A percentile compares a stretch with the other conserved stretches of the same genome.
Evolutionary conservation across 2,797 vertebrate species (phyloP).

Genomic region (Zenarchopterus dispar): DNA sequence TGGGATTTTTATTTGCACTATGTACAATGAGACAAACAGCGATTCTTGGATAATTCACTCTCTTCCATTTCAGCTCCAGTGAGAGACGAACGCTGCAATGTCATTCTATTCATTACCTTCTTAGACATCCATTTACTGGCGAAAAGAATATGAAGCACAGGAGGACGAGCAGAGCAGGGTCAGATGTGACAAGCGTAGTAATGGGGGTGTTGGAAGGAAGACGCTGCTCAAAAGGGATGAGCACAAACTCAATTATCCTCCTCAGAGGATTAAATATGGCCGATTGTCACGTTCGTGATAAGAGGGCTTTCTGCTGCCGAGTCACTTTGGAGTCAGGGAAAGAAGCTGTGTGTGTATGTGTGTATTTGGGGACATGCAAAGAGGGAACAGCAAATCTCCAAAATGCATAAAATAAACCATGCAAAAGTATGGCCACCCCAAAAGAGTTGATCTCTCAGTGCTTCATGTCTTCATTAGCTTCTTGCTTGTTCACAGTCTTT

Average conservation of each 20-base stretch:
- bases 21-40: slow-evolving; percentile 36
- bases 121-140: slow-evolving; percentile 21
- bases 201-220: slow-evolving; percentile 53
- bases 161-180: slow-evolving; percentile 48
- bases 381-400: too few species aligned
- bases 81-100: slow-evolving; percentile 17
- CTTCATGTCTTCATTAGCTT: too few species aligned
- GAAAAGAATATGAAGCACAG: slow-evolving; percentile 23
- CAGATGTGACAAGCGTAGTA: slow-evolving; percentile 70
- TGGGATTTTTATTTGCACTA: slow-evolving; percentile 9
- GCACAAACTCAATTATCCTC: slow-evolving; percentile 75
- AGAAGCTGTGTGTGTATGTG: slow-evolving; percentile 40
- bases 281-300: slow-evolving; percentile 69
- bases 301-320: slow-evolving; percentile 51
- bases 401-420: too few species aligned
- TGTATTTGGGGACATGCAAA: slow-evolving; percentile 10
- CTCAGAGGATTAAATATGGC: slow-evolving; percentile 76
- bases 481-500: too few species aligned
- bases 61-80: slow-evolving; percentile 26
- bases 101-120: slow-evolving; percentile 23
- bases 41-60: slow-evolving; percentile 27
- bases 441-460: background rate
- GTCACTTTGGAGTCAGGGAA: slow-evolving; percentile 46
- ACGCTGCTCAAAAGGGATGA: slow-evolving; percentile 58
- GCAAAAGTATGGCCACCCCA: background rate